Conservation (phyloP, 2,113 vertebrate genomes). For the Bubalus kerabau region DNA sequence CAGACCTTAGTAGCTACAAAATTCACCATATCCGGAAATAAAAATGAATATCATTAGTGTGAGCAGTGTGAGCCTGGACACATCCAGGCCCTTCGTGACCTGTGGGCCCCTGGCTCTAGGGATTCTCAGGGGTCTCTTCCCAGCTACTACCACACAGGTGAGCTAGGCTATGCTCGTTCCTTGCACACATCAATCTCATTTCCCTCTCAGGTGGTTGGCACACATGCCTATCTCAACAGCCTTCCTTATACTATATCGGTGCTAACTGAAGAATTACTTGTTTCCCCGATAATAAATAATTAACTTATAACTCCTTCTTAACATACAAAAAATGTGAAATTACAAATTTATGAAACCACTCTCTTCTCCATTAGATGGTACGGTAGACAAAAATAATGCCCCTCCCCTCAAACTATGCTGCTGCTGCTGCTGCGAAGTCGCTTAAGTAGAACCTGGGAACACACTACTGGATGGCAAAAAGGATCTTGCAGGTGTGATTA, state of each 20-base stretch:
- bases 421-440: too few relatives aligned
- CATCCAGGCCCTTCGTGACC: rapidly evolving
- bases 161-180: neutral
- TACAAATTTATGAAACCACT: neutral
- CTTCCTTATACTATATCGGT: neutral
- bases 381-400: neutral
- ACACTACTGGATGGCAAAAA: neutral
- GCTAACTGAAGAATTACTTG: neutral
- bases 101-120: neutral
- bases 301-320: neutral
- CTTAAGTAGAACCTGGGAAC: too few relatives aligned
- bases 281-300: neutral
- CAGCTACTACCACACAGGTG: rapidly evolving
- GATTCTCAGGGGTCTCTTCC: neutral
- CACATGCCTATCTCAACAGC: neutral
- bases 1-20: neutral
- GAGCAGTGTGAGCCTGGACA: neutral
- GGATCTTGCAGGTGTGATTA: neutral
- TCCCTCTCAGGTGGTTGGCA: neutral
- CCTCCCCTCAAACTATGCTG: neutral
- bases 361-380: neutral
- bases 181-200: neutral
- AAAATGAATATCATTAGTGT: neutral
- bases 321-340: neutral
- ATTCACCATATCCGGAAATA: neutral